Base-by-base conservation (phyloP, 2,888 invertebrate species). In the Melinopterus prodromus region DNA sequence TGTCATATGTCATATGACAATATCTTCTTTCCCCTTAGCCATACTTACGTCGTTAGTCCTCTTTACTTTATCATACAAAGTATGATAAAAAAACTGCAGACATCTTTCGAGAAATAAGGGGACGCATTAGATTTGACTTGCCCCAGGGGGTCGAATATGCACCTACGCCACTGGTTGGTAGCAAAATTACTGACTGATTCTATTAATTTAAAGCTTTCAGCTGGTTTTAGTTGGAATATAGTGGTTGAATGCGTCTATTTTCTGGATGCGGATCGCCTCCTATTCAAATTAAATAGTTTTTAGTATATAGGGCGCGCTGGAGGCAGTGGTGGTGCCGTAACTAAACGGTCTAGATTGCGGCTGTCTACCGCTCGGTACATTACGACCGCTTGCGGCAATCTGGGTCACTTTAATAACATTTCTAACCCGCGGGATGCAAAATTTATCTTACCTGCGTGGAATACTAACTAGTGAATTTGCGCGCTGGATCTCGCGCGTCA, bases 381-480 rank as follows among this genome's bases (percentile, higher is more conserved):
- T 53, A 53, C 53, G 7, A 4, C 53, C 53, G 53, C 53, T 53
- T 53, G 53, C 5, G 53, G 53, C 53, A 53, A 53, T 53, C 53
- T 53, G 53, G 53, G 53, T 53, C 53, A 53, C 53, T 53, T 53
- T 53, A 53, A 53, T 53, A 53, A 53, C 53, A 53, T 53, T 53
- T 53, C 53, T 53, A 53, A 53, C 53, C 53, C 53, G 12, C 53
- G 53, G 53, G 53, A 53, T 53, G 53, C 53, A 53, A 53, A 53
- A 53, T 53, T 53, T 53, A 53, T 53, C 53, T 12, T 53, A 53
- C 53, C 53, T 53, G 53, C 53, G 9, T 12, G 53, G 53, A 53
- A 53, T 53, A 53, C 53, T 53, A 53, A 53, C 53, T 4, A 53
- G 53, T 9, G 53, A 53, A 53, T 53, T 53, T 53, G 53, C 53